Base-by-base conservation (phyloP, 92 coral and sea anemone genomes). In the Galaxea fascicularis region DNA sequence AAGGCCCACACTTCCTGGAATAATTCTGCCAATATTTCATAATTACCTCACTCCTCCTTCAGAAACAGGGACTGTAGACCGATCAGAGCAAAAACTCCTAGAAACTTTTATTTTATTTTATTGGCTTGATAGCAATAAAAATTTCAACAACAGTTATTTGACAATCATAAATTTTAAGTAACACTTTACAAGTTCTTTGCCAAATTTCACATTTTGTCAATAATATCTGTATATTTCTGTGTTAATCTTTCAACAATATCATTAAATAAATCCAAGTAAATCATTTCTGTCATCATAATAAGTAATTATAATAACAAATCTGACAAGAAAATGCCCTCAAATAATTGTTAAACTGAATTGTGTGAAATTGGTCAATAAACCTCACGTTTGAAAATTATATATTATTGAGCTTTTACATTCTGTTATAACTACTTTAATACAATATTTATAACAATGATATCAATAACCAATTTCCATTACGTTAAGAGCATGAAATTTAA, bases 211-310 rank as follows among this genome's bases (percentile, higher is more conserved):
- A 58, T 72, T 20, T 5, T 73, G 10, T 45, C 16, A 49, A 74
- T 10, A 9, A 9, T 26, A 17, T 7, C 12, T 73, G 9, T 76
- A 9, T 54, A 29, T 26, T 16, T 31, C 17, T 39, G 49, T 13
- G 5, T 17, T 29, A 74, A 28, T 74, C 30, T 59, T 44, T 21
- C 29, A 21, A 63, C 16, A 17, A 17, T 45, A 44, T 15, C 31
- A 63, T 22, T 35, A 77, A 77, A 25, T 77, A 62, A 59, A 24
- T 63, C 7, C 17, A 77, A 21, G 22, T 77, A 4, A 75, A 75
- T 77, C n/a, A n/a, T n/a, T n/a, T n/a, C 35, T 62, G 41, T 16
- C 15, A 62, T 9, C 10, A 60, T 24, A 60, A 75, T 56, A 14
- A 35, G 41, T 25, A n/a, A n/a, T n/a, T n/a, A n/a, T n/a, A n/a